Percentiles rank a stretch among this genome's conserved stretches.
phyloP scores from a whole-genome alignment of 2,113 vertebrate species.

The Ornithorhynchus anatinus region DNA sequence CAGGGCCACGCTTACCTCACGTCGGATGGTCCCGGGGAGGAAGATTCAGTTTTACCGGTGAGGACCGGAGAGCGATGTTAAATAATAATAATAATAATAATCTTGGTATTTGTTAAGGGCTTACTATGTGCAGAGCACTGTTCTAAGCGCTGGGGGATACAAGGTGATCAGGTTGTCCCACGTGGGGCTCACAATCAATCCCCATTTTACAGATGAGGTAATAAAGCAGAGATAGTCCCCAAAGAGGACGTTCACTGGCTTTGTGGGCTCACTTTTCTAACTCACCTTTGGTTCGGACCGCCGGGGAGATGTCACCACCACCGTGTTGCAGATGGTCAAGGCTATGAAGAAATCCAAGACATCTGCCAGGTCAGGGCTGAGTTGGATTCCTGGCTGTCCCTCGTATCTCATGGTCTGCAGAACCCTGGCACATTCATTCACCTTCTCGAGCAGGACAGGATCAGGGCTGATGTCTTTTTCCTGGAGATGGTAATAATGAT shows the following conservation, averaged over 20 bases:
- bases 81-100: too few species aligned
- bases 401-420: slow-evolving; percentile 82
- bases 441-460: slow-evolving; percentile 89
- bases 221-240: too few species aligned
- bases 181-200: too few species aligned
- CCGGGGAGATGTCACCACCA: slow-evolving; percentile 92
- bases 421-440: slow-evolving; percentile 86
- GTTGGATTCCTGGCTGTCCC: slow-evolving; percentile 76
- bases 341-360: slow-evolving; percentile 95
- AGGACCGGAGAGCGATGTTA: too few species aligned
- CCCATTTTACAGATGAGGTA: too few species aligned
- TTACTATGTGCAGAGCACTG: too few species aligned
- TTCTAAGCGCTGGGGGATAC: too few species aligned
- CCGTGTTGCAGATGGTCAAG: slow-evolving; percentile 95
- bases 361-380: slow-evolving; percentile 87
- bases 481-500: slow-evolving; percentile 57
- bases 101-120: too few species aligned
- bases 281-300: slow-evolving; percentile 92
- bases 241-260: not conserved
- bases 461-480: slow-evolving; percentile 96
- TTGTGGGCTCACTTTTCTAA: not conserved
- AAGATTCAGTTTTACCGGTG: too few species aligned
- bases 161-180: too few species aligned
- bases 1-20: too few species aligned
- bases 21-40: too few species aligned